Evolutionary conservation across 1,140 invertebrate species (phyloP).

Genomic region (Schmidtea mediterranea): DNA sequence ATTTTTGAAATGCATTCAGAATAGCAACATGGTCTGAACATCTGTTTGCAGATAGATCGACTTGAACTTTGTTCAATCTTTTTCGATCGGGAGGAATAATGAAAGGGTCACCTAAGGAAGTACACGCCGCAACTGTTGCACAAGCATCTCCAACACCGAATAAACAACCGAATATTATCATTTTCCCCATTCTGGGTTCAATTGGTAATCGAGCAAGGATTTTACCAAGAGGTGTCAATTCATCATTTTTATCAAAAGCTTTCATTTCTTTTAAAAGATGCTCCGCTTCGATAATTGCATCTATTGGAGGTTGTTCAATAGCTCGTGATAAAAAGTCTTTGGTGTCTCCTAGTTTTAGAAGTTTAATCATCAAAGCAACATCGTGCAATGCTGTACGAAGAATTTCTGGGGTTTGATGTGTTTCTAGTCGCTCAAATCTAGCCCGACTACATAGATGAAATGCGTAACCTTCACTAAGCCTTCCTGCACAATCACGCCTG

Average conservation of each 20-base stretch:
- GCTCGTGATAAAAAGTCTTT: slow-evolving; percentile 27
- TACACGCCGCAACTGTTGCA: slow-evolving; percentile 27
- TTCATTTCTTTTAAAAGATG: slow-evolving; percentile 28
- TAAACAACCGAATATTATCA: slow-evolving; percentile 28
- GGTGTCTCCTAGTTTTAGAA: slow-evolving; percentile 27
- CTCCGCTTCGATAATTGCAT: slow-evolving; percentile 30
- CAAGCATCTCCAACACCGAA: slow-evolving; percentile 10
- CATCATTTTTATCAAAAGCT: slow-evolving; percentile 28
- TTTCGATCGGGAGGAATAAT: slow-evolving; percentile 23
- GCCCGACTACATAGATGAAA: slow-evolving; percentile 40
- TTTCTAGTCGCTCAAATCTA: neutral
- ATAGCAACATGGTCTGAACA: slow-evolving; percentile 79
- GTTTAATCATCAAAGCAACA: slow-evolving; percentile 28
- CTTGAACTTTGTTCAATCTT: slow-evolving; percentile 24
- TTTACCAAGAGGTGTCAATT: slow-evolving; percentile 28
- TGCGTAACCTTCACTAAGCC: slow-evolving; percentile 43
- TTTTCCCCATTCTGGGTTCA: slow-evolving; percentile 30
- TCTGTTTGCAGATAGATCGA: slow-evolving; percentile 43
- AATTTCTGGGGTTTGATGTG: slow-evolving; percentile 43
- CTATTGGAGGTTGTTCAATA: slow-evolving; percentile 30
- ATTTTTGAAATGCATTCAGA: slow-evolving; percentile 52
- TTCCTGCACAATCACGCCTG: slow-evolving; percentile 38
- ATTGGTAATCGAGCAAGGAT: slow-evolving; percentile 29
- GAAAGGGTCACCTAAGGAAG: slow-evolving; percentile 68
- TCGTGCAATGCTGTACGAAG: slow-evolving; percentile 77